Evolutionary conservation across 2,888 invertebrate genomes (phyloP).

Genomic region (Habroteleia sp.): DNA sequence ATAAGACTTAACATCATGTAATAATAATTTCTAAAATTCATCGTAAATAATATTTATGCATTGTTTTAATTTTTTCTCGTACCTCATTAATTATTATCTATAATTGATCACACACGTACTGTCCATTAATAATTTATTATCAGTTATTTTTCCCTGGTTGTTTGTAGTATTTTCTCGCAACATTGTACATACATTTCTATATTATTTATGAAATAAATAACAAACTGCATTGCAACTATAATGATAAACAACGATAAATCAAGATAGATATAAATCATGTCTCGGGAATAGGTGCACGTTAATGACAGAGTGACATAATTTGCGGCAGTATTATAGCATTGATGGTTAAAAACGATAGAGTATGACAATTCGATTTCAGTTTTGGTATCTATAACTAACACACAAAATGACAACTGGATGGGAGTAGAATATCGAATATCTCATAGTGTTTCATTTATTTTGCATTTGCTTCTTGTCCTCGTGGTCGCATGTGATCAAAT

Average conservation of each 20-base stretch:
- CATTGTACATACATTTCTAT: too few species aligned
- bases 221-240: background rate
- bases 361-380: conserved; percentile 32
- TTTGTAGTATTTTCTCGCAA: too few species aligned
- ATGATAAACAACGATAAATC: conserved; percentile 25
- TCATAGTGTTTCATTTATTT: conserved; percentile 59
- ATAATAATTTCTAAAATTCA: too few species aligned
- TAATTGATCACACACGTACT: too few species aligned
- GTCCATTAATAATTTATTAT: too few species aligned
- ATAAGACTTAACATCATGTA: too few species aligned
- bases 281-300: conserved; percentile 20
- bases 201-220: too few species aligned
- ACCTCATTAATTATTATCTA: too few species aligned
- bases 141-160: too few species aligned
- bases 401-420: conserved; percentile 52
- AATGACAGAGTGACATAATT: conserved; percentile 50
- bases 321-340: conserved; percentile 23
- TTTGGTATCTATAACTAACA: conserved; percentile 11
- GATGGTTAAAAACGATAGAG: conserved; percentile 51
- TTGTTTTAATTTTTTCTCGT: too few species aligned
- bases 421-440: conserved; percentile 57
- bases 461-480: conserved; percentile 50
- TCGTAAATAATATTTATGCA: too few species aligned
- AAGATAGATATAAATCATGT: conserved; percentile 22
- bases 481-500: conserved; percentile 37